These are phyloP conservation scores for Babylonia areolata DNA, from an alignment of 1,140 invertebrate genomes.

Conservation along the genomic window DNA sequence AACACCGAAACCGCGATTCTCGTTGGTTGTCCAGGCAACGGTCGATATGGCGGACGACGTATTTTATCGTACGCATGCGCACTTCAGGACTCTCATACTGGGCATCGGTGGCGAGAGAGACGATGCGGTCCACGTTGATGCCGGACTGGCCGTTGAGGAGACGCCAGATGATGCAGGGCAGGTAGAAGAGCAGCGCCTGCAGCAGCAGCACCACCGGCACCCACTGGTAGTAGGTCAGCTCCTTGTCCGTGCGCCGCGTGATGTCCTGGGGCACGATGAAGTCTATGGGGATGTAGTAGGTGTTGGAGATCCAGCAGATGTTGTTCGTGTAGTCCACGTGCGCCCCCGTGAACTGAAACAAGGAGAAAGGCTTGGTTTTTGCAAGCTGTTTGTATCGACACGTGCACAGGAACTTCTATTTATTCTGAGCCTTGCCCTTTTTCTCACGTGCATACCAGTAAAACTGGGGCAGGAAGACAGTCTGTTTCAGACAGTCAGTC, in stretches of 20 bases:
- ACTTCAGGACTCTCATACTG: conserved; percentile 71
- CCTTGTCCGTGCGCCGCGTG: conserved; percentile 57
- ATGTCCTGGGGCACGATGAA: conserved; percentile 58
- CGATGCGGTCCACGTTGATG: conserved; percentile 73
- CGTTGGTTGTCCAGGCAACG: conserved; percentile 73
- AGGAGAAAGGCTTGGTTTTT: no score
- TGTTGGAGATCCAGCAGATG: conserved; percentile 75
- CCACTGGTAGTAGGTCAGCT: conserved; percentile 79
- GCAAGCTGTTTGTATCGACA: no score
- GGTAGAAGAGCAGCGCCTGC: conserved; percentile 79
- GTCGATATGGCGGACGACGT: conserved; percentile 74
- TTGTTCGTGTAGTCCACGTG: conserved; percentile 76
- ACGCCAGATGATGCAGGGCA: conserved; percentile 79
- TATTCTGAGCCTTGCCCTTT: no score
- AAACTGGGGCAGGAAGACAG: no score
- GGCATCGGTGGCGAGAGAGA: conserved; percentile 62
- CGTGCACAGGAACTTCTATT: no score
- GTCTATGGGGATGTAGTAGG: conserved; percentile 74
- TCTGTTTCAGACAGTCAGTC: no score
- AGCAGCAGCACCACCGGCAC: conserved; percentile 79
- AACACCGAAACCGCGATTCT: conserved; percentile 68
- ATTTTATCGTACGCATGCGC: conserved; percentile 70
- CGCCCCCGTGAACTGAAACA: conserved; percentile 72
- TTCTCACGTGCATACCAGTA: no score
- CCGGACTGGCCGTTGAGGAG: conserved; percentile 77